Base-by-base conservation (phyloP, 1,140 invertebrate species). In the Araneus ventricosus region DNA sequence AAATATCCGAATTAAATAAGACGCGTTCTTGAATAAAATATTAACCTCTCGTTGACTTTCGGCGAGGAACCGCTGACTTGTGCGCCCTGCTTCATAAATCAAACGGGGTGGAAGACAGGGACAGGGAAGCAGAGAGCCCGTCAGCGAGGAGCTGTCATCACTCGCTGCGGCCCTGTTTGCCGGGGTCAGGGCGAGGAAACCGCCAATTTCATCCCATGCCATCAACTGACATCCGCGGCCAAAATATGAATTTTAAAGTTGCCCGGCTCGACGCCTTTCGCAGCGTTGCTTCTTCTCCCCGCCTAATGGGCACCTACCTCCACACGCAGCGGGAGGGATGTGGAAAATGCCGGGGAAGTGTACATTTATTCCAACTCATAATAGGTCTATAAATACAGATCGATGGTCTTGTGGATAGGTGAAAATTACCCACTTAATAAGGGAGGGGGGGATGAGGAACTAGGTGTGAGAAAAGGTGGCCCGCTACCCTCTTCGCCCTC, bases 391-490 rank as follows among this genome's bases (percentile, higher is more conserved):
- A 70, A 90, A 41, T 34, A 37, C 52, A 41, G 67, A 45, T 80
- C 39, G 80, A 84, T 75, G 79, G 79, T 63, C 61, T 45, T 24
- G 22, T 14, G 27, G 52, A n/a, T 30, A 91, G 88, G 70, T 90
- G 89, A 52, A 91, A 91, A 91, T 91, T 91, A 63, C 89, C 57
- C 70, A 59, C 34, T 61, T 91, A 91, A 84, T 84, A 57, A 45
- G 59, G 75, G 80, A 57, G 52, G 59, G 89, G 57, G 88, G 30
- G 52, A 41, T 88, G 7, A 8, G 34, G 30, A 84, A 45, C 45
- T 27, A 87, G 57, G 85, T 87, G 85, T 39, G 52, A 87, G 63
- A 61, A 87, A 61, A 87, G 52, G 30, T 24, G 24, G 22, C 30
- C 57, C 24, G 45, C 17, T 52, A 52, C 45, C 45, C 75, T 30